A percentile compares a stretch with the other conserved stretches of the same genome.
Evolutionary conservation across 37 sponge, comb jelly and placozoan species (phyloP).

Genomic region (Chondrilla cf. caribensis): DNA sequence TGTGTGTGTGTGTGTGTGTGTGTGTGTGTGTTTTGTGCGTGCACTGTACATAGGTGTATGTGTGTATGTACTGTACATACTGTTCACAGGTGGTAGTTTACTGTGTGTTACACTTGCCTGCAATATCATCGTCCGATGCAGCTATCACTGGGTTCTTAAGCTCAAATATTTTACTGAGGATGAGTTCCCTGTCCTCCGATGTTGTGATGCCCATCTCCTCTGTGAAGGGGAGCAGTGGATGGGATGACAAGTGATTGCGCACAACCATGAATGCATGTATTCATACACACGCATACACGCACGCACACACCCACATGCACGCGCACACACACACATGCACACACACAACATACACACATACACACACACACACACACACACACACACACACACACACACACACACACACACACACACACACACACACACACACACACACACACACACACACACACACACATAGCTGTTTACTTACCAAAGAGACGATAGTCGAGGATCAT

Average conservation of each 20-base stretch:
- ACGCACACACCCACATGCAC: neutral
- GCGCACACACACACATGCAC: neutral
- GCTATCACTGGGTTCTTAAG: conserved; percentile 45
- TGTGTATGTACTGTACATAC: too few relatives aligned
- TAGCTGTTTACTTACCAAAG: too few relatives aligned
- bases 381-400: conserved; percentile 8
- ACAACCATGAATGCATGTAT: too few relatives aligned
- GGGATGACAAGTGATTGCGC: too few relatives aligned
- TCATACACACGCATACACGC: too few relatives aligned
- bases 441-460: conserved; percentile 4
- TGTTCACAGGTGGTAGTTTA: too few relatives aligned
- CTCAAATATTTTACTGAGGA: conserved; percentile 59
- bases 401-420: conserved; percentile 35
- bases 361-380: neutral
- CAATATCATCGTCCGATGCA: conserved; percentile 35
- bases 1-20: too few relatives aligned
- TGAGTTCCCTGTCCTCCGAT: conserved; percentile 47
- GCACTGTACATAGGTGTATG: too few relatives aligned
- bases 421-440: neutral
- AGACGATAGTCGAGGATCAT: conserved; percentile 8
- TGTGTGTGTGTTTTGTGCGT: too few relatives aligned
- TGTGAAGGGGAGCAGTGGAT: too few relatives aligned
- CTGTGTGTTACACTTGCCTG: too few relatives aligned
- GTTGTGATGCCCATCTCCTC: conserved; percentile 57
- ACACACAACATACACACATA: neutral